Base-by-base conservation (phyloP, 1,140 invertebrate genomes). In the Marisa cornuarietis region DNA sequence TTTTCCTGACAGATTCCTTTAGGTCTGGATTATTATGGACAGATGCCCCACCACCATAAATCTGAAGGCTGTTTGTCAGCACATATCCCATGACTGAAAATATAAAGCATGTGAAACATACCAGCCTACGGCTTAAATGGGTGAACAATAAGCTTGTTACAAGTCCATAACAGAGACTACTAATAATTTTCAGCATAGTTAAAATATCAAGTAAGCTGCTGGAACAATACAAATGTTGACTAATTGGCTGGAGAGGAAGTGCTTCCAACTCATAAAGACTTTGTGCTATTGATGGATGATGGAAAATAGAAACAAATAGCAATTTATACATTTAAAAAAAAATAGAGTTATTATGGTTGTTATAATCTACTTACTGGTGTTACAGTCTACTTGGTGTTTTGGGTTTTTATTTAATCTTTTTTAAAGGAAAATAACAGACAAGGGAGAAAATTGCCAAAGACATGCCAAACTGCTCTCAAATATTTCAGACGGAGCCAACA, bases 31-130 rank as follows among this genome's bases (percentile, higher is more conserved):
- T 89, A 18, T 87, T 61, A 22, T 78, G 42, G 9, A 86, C 81
- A 20, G 82, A 88, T 49, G 81, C 78, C 26, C 89, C 90, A 52
- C 91, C 92, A 8, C 91, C 91, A 20, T 93, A 83, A 11, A 92
- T 79, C 51, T 92, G 87, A 2, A 92, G 79, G 13, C 91, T 92
- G 79, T 92, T 87, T 61, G 86, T 85, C 51, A 93, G 83, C 31
- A 89, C 88, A 78, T 90, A 87, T n/a, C 91, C 92, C 90, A 93
- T 91, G 22, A 93, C 92, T 92, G 73, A 69, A 86, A 76, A 76
- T 13, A 76, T 71, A 79, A 71, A 31, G 1, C 22, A n/a, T 13
- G 10, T 24, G 9, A 68, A 68, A 68, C 13, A 11, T 6, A 2
- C 26, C 22, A n/a, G 10, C 4, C 2, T 63, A 18, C 2, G 22